These are phyloP conservation scores for Saguinus midas DNA, from an alignment of 2,113 vertebrate genomes.

Conservation along the genomic window DNA sequence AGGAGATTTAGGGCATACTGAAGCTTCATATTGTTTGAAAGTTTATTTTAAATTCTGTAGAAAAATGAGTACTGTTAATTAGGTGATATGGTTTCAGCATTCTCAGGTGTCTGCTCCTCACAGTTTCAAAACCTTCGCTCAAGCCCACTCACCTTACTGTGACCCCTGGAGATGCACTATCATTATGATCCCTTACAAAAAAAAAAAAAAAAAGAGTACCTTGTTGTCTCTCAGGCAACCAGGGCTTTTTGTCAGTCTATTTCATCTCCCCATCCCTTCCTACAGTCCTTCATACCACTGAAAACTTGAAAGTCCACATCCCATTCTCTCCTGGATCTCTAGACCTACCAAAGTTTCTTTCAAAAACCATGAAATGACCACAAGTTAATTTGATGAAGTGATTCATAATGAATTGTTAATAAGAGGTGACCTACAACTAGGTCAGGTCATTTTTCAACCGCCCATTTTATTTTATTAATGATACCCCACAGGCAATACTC, in stretches of 20 bases:
- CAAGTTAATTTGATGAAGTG: neutral
- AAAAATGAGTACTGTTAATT: neutral
- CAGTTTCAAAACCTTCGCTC: neutral
- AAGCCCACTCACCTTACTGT: neutral
- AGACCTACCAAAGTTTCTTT: neutral
- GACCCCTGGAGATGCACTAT: neutral
- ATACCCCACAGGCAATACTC: neutral
- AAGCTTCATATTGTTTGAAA: neutral
- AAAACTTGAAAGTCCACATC: neutral
- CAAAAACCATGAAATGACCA: neutral
- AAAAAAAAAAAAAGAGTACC: neutral
- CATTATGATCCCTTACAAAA: neutral
- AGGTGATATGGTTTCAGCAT: neutral
- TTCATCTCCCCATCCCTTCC: neutral
- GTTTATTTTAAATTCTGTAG: neutral
- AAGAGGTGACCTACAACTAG: neutral
- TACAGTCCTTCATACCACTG: neutral
- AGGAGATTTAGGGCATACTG: neutral
- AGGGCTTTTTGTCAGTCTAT: neutral
- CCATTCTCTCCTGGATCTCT: neutral
- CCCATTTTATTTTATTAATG: neutral
- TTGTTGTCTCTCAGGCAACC: neutral
- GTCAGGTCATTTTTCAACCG: neutral
- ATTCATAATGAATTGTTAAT: slow-evolving; percentile 36
- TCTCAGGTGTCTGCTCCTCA: neutral